Evolutionary conservation across 2,113 vertebrate genomes (phyloP), one percentile per base, ranked within the genome.

Genomic region (Crypturellus undulatus): DNA sequence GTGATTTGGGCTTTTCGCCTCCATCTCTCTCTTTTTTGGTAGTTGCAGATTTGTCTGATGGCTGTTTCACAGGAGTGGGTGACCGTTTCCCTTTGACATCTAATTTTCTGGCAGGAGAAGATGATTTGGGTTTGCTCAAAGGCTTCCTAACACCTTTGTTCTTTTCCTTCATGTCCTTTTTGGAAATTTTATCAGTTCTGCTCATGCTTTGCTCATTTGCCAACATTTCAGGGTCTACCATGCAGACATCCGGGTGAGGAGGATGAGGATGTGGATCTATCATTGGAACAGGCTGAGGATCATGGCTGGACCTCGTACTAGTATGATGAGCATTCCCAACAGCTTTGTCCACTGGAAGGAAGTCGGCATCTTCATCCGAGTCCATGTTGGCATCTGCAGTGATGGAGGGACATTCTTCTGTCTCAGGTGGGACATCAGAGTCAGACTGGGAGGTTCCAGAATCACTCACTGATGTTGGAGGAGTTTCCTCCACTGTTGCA

Each of bases 211-310:
- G 97, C 38, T 99, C 98, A 70, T 97, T 98, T 47, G 97, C 96
- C 84, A 99, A 96, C 63, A 98, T 91, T 72, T 99, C 99, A 0
- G 99, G 99, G 92, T 99, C 99, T 70, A 99, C 99, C 99, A 99
- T 99, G 97, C 99, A 99, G 77, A 99, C 99, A 17, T 99, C 99
- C 38, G 99, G 99, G 72, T 96, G 98, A 60, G 99, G 99, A 59
- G 98, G 98, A 20, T 98, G 93, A 32, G 99, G 99, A 60, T 84
- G 97, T 5, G 99, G 99, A 93, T 99, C 99, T 96, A 98, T 97
- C 94, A 98, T 96, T 36, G 99, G 98, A 49, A 96, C 67, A 13
- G 99, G 99, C 60, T 98, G 98, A 58, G 99, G 99, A 94, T 99
- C 99, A 2, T 98, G 98, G 89, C 96, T 98, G 87, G 98, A 97